Percentiles rank a stretch among this genome's conserved stretches.
phyloP scores from a whole-genome alignment of 1,140 invertebrate species.

The Lepidotrigona ventralis region DNA sequence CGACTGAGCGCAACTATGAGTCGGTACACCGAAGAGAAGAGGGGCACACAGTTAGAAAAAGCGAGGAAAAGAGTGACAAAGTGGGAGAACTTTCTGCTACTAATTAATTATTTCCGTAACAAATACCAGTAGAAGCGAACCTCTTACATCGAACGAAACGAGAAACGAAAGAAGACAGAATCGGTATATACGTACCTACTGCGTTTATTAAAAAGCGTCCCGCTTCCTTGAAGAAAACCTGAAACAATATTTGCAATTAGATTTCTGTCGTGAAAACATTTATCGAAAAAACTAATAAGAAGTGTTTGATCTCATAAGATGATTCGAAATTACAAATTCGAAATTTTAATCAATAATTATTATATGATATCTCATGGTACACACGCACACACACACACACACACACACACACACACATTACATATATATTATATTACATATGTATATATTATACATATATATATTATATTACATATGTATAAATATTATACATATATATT shows the following conservation, averaged over 20 bases:
- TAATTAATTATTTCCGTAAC: conserved; percentile 71
- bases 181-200: not conserved
- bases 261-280: not conserved
- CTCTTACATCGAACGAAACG: conserved; percentile 34
- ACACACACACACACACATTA: too few species aligned
- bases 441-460: too few species aligned
- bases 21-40: not conserved
- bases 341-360: not conserved
- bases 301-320: not conserved
- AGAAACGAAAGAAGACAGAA: not conserved
- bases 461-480: too few species aligned
- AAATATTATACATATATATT: too few species aligned
- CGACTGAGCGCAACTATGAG: conserved; percentile 53
- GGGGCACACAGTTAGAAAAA: conserved; percentile 9
- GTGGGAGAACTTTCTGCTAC: conserved; percentile 50
- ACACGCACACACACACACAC: too few species aligned
- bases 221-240: not conserved
- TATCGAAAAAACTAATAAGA: not conserved
- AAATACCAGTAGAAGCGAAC: conserved; percentile 57
- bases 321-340: not conserved
- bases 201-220: conserved; percentile 3
- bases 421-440: too few species aligned
- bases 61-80: conserved; percentile 6
- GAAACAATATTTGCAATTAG: not conserved
- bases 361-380: too few species aligned